Conservation (phyloP, 2,888 invertebrate genomes). For the Andrena hattorfiana region DNA sequence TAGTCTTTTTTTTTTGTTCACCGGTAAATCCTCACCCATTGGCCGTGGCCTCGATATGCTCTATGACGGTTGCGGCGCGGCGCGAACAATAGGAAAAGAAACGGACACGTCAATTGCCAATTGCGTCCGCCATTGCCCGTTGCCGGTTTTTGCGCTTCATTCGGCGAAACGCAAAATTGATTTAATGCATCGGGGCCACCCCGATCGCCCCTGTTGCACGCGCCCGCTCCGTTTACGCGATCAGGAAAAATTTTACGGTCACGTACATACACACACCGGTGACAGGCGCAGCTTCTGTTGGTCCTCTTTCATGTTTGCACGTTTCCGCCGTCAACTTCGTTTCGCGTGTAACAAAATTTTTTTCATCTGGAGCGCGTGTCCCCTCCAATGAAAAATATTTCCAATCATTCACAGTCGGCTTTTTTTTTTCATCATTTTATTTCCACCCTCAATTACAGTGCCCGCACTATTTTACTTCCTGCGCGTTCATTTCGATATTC, state of each 20-base stretch:
- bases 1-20: slow-evolving; percentile 62
- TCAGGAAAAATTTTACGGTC: slow-evolving; percentile 30
- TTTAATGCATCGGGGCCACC: slow-evolving; percentile 36
- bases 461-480: not conserved
- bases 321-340: not conserved
- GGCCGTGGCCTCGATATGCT: slow-evolving; percentile 54
- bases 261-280: not conserved
- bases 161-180: slow-evolving; percentile 54
- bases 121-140: slow-evolving; percentile 8
- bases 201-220: slow-evolving; percentile 13
- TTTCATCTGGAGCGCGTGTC: not conserved
- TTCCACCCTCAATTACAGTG: slow-evolving; percentile 1
- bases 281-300: not conserved
- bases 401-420: slow-evolving; percentile 19
- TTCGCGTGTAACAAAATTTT: not conserved
- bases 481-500: not conserved
- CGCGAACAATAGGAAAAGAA: slow-evolving; percentile 39
- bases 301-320: not conserved
- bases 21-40: slow-evolving; percentile 66
- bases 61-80: slow-evolving; percentile 51
- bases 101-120: slow-evolving; percentile 37
- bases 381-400: slow-evolving; percentile 3
- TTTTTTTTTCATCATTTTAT: slow-evolving; percentile 8
- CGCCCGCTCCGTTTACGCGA: slow-evolving; percentile 22
- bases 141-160: slow-evolving; percentile 23